These are phyloP conservation scores for Taurulus bubalis DNA, from an alignment of 2,113 vertebrate genomes.

Conservation along the genomic window DNA sequence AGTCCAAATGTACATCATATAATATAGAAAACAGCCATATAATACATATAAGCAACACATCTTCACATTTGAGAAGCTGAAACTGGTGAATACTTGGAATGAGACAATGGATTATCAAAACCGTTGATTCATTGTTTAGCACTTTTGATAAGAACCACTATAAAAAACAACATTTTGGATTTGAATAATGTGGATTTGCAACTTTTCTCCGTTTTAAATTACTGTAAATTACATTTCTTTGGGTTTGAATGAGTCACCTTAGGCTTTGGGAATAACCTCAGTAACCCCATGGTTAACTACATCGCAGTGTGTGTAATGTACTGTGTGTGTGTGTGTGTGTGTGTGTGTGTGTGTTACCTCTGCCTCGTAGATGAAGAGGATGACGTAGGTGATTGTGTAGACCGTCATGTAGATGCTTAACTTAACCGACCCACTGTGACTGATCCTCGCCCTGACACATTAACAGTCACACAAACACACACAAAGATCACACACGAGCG, in stretches of 20 bases:
- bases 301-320: conserved; percentile 4
- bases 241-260: not conserved
- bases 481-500: conserved; percentile 37
- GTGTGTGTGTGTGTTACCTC: conserved; percentile 74
- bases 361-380: conserved; percentile 93
- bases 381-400: conserved; percentile 92
- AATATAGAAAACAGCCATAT: not conserved
- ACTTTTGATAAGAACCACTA: too few species aligned
- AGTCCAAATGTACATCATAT: conserved; percentile 12
- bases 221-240: not conserved
- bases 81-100: not conserved
- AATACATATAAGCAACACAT: not conserved
- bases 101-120: too few species aligned
- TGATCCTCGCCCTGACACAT: conserved; percentile 89
- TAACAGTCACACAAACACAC: conserved; percentile 5
- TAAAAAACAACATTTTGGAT: too few species aligned
- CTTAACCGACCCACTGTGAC: conserved; percentile 92
- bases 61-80: conserved; percentile 10
- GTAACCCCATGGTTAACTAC: not conserved
- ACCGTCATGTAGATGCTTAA: conserved; percentile 94
- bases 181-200: too few species aligned
- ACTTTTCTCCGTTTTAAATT: too few species aligned
- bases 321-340: not conserved
- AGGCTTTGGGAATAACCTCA: not conserved
- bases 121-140: too few species aligned